phyloP scores from a whole-genome alignment of 2,797 vertebrate genomes.

The Enteromius fasciolatus region DNA sequence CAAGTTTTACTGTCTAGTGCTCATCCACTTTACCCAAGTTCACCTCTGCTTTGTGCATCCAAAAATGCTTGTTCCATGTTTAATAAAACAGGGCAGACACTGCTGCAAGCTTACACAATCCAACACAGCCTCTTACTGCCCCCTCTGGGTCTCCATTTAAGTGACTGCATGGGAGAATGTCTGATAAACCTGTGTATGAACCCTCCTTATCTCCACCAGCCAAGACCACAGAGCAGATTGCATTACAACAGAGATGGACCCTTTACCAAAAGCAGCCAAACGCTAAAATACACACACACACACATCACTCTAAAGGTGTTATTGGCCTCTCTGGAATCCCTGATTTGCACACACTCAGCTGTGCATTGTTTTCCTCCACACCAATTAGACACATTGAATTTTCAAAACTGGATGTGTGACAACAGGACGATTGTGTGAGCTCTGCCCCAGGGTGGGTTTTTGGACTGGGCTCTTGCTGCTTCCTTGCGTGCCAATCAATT shows the following conservation, averaged over 20 bases:
- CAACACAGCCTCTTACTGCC: slow-evolving; percentile 70
- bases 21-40: slow-evolving; percentile 66
- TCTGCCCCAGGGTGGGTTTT: slow-evolving; percentile 54
- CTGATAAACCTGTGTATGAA: slow-evolving; percentile 73
- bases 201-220: slow-evolving; percentile 67
- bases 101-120: slow-evolving; percentile 76
- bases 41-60: slow-evolving; percentile 71
- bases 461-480: slow-evolving; percentile 67
- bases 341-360: slow-evolving; percentile 34
- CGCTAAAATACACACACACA: neutral
- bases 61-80: slow-evolving; percentile 78
- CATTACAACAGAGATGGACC: slow-evolving; percentile 64
- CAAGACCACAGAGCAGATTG: slow-evolving; percentile 73
- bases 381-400: slow-evolving; percentile 32
- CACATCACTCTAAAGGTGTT: slow-evolving; percentile 21
- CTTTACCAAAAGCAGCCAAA: slow-evolving; percentile 56
- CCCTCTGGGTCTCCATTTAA: slow-evolving; percentile 75
- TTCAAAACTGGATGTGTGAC: slow-evolving; percentile 19
- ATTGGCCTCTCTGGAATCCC: slow-evolving; percentile 10
- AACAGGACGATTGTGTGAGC: slow-evolving; percentile 15
- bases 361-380: slow-evolving; percentile 33
- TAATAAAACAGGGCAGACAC: slow-evolving; percentile 77
- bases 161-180: slow-evolving; percentile 72
- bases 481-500: slow-evolving; percentile 66
- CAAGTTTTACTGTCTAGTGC: slow-evolving; percentile 60